These are phyloP conservation scores for Bradypodion ventrale DNA, from an alignment of 2,797 vertebrate genomes.

Conservation along the genomic window DNA sequence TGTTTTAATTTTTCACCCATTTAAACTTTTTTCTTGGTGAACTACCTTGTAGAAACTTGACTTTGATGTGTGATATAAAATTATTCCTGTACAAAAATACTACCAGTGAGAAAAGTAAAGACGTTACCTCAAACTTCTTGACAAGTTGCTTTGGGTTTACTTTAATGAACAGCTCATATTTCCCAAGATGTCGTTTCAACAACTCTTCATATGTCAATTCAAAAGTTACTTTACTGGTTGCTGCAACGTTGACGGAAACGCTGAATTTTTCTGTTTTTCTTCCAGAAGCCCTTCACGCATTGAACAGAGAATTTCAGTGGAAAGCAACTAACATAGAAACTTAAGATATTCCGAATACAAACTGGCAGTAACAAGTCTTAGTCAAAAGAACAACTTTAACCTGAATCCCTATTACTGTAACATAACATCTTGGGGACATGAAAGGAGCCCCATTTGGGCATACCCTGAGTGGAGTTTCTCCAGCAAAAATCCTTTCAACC, in stretches of 20 bases:
- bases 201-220: slow-evolving; percentile 90
- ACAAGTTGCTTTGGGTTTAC: slow-evolving; percentile 88
- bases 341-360: not conserved
- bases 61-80: not conserved
- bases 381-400: not conserved
- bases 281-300: slow-evolving; percentile 82
- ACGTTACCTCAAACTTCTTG: slow-evolving; percentile 85
- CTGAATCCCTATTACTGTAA: not conserved
- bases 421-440: too few species aligned
- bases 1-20: not conserved
- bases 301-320: slow-evolving; percentile 11
- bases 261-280: slow-evolving; percentile 93
- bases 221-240: slow-evolving; percentile 86
- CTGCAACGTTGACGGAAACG: slow-evolving; percentile 86
- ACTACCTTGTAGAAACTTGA: not conserved
- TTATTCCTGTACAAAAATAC: not conserved
- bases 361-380: not conserved
- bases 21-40: not conserved
- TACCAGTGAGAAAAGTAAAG: not conserved
- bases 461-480: too few species aligned
- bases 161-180: slow-evolving; percentile 88
- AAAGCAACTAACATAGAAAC: not conserved
- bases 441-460: too few species aligned
- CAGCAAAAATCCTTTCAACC: too few species aligned
- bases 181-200: slow-evolving; percentile 83